These are phyloP conservation scores for Laterallus jamaicensis DNA, from an alignment of 2,113 vertebrate species.

Conservation along the genomic window DNA sequence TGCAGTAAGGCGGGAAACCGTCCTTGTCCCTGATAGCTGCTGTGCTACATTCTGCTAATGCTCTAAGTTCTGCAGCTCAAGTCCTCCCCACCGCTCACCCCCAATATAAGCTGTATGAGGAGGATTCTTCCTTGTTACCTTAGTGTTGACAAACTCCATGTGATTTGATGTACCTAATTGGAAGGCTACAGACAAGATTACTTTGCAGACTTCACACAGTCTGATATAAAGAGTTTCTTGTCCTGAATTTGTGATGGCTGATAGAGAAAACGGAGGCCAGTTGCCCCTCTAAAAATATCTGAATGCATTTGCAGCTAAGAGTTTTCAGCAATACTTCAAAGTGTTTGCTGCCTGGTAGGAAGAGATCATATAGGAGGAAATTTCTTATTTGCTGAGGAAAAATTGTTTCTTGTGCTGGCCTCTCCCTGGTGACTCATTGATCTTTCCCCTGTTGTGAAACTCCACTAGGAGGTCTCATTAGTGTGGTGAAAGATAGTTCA, in stretches of 20 bases:
- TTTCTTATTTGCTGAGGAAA: background rate
- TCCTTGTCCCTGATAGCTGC: background rate
- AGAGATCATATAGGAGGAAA: background rate
- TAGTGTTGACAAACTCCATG: background rate
- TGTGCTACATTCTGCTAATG: background rate
- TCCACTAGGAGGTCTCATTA: background rate
- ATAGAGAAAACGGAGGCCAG: background rate
- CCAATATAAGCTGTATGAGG: background rate
- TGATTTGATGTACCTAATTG: background rate
- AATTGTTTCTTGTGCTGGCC: background rate
- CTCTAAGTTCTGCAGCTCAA: background rate
- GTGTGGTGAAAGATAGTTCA: background rate
- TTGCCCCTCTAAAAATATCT: background rate
- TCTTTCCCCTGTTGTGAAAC: slow-evolving; percentile 18
- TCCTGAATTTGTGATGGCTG: background rate
- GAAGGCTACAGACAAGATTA: background rate
- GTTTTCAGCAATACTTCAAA: background rate
- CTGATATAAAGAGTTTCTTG: background rate
- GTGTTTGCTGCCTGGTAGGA: background rate
- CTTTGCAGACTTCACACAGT: background rate
- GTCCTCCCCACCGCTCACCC: too few species aligned
- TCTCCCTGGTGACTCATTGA: background rate
- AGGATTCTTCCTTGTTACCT: background rate
- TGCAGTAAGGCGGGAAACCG: background rate
- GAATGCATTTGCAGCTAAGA: background rate